These are phyloP conservation scores for Genyomyrus donnyi DNA, from an alignment of 2,113 vertebrate species.

Conservation along the genomic window DNA sequence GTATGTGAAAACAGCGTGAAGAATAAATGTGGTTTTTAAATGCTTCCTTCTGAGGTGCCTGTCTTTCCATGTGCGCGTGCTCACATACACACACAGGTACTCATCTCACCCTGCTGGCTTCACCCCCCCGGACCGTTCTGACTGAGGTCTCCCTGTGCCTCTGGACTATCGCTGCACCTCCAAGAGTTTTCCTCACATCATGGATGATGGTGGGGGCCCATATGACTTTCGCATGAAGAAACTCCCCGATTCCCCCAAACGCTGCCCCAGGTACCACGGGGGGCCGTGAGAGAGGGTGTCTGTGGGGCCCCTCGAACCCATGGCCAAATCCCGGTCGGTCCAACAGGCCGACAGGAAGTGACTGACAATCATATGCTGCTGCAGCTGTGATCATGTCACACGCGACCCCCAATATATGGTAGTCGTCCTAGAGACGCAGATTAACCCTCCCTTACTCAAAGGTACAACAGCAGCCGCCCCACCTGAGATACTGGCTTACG, in stretches of 20 bases:
- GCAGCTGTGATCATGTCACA: background rate
- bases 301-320: background rate
- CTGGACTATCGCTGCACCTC: background rate
- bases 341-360: background rate
- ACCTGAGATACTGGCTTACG: background rate
- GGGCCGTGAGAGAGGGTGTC: background rate
- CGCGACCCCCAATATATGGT: background rate
- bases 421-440: background rate
- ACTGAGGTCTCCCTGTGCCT: background rate
- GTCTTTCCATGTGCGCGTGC: background rate
- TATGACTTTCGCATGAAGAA: background rate
- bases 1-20: background rate
- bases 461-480: background rate
- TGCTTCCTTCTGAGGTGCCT: background rate
- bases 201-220: background rate
- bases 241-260: background rate
- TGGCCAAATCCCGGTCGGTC: background rate
- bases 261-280: background rate
- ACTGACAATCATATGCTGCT: background rate
- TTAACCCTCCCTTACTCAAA: background rate
- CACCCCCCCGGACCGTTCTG: background rate
- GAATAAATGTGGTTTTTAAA: background rate
- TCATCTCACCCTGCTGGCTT: background rate
- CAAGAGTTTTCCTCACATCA: background rate
- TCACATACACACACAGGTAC: background rate